phyloP scores from a whole-genome alignment of 2,888 invertebrate genomes.

The Criorhina ranunculi region DNA sequence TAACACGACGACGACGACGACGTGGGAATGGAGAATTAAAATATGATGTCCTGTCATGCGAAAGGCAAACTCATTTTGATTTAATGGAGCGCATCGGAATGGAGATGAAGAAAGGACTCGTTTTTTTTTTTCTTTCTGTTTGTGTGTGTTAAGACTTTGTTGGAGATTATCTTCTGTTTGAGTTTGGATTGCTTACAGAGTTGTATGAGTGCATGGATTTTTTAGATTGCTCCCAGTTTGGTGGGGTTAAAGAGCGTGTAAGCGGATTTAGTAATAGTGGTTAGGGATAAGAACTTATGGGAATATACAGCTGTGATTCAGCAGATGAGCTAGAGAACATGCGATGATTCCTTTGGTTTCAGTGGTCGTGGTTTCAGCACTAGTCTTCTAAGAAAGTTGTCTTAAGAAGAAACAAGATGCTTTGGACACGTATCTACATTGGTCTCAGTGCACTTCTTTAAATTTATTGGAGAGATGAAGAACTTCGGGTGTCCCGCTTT shows the following conservation, averaged over 20 bases:
- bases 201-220: neutral
- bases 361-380: too few relatives aligned
- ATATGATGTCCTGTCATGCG: constrained; percentile 27
- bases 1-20: too few relatives aligned
- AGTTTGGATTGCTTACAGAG: neutral
- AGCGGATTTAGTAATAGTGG: neutral
- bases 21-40: neutral
- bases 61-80: constrained; percentile 63
- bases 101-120: constrained; percentile 21
- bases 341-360: too few relatives aligned
- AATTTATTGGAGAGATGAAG: too few relatives aligned
- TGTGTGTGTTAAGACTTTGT: neutral
- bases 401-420: too few relatives aligned
- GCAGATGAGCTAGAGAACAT: too few relatives aligned
- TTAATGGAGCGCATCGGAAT: constrained; percentile 43
- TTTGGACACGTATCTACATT: too few relatives aligned
- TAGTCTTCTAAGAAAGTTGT: too few relatives aligned
- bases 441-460: too few relatives aligned
- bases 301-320: too few relatives aligned
- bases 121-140: neutral
- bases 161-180: neutral
- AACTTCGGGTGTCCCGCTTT: too few relatives aligned
- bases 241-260: neutral
- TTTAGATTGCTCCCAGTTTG: neutral
- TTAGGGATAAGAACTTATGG: too few relatives aligned